Conservation (phyloP, 2,113 vertebrate species). For the sheep (Ovis aries) region DNA sequence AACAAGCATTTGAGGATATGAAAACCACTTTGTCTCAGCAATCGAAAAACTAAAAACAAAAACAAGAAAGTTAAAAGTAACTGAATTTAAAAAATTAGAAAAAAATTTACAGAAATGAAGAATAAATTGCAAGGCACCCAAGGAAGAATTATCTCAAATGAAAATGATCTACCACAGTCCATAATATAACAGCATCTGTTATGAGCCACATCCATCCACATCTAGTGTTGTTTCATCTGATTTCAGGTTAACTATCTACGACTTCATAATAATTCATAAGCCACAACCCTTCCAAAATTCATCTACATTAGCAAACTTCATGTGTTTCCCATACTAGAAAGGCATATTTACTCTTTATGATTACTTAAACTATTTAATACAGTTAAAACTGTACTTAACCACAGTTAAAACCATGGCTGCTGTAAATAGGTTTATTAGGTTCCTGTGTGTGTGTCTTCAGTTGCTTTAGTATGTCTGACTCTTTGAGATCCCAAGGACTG, state of each 20-base stretch:
- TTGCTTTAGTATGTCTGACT: neutral
- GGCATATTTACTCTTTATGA: neutral
- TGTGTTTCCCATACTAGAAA: neutral
- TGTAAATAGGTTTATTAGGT: neutral
- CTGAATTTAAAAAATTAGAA: neutral
- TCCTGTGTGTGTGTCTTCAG: neutral
- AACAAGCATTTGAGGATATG: neutral
- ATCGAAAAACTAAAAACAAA: conserved; percentile 16
- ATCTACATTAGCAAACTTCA: neutral
- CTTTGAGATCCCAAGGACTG: neutral
- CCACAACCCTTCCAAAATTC: neutral
- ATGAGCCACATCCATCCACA: neutral
- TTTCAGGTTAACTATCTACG: neutral
- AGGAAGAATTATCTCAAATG: neutral
- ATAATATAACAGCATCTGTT: neutral
- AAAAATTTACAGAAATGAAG: conserved; percentile 1
- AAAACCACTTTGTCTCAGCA: neutral
- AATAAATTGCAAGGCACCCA: neutral
- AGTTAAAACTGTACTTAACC: neutral
- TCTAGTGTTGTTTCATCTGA: neutral
- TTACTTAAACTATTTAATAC: neutral
- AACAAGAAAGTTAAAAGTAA: neutral
- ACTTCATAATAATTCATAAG: neutral
- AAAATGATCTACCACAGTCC: neutral
- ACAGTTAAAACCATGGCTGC: neutral